phyloP scores from a whole-genome alignment of 2,888 invertebrate genomes.

The Phaonia tiefii region DNA sequence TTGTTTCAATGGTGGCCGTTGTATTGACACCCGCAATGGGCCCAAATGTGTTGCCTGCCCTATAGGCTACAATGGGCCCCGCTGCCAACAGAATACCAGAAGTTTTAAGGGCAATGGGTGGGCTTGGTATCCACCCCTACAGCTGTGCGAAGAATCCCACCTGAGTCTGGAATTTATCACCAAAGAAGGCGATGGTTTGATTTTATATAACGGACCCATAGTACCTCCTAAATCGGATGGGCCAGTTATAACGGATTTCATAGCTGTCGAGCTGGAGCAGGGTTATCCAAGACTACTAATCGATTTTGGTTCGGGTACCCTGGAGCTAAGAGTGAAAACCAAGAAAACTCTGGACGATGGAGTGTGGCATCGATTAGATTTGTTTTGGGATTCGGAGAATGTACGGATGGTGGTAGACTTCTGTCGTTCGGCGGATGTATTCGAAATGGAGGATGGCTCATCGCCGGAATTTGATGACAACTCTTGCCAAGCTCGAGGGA shows the following conservation, averaged over 20 bases:
- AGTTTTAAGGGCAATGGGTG: slow-evolving; percentile 97
- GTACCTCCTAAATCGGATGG: slow-evolving; percentile 93
- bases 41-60: slow-evolving; percentile 92
- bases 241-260: slow-evolving; percentile 93
- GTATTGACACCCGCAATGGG: slow-evolving; percentile 94
- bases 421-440: slow-evolving; percentile 92
- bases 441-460: slow-evolving; percentile 93
- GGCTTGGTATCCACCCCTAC: slow-evolving; percentile 98
- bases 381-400: slow-evolving; percentile 96
- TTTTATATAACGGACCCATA: slow-evolving; percentile 98
- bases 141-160: slow-evolving; percentile 96
- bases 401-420: slow-evolving; percentile 95
- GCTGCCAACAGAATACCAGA: slow-evolving; percentile 97
- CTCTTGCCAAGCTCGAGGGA: slow-evolving; percentile 93
- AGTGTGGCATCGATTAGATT: slow-evolving; percentile 97
- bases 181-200: slow-evolving; percentile 91
- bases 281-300: slow-evolving; percentile 94
- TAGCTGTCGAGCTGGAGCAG: slow-evolving; percentile 94
- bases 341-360: slow-evolving; percentile 95
- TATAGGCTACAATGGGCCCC: slow-evolving; percentile 94
- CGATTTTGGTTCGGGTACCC: slow-evolving; percentile 96
- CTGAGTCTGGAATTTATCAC: slow-evolving; percentile 97
- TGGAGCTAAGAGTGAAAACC: slow-evolving; percentile 91
- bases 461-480: slow-evolving; percentile 93
- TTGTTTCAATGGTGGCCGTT: slow-evolving; percentile 97